phyloP scores from a whole-genome alignment of 2,888 invertebrate species.

The Pimpla rufipes region DNA sequence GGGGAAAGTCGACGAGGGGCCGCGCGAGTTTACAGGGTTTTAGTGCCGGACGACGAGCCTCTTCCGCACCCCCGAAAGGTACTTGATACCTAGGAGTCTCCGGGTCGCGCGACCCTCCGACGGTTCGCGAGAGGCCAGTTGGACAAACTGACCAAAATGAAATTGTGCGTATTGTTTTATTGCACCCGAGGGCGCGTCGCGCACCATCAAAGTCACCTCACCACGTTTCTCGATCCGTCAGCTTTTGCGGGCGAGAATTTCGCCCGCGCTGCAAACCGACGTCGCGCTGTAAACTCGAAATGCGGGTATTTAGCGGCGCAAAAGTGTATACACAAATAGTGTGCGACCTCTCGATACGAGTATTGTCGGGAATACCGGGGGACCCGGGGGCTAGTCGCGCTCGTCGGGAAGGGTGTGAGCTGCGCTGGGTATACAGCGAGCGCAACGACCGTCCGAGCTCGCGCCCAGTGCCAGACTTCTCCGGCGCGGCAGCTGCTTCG shows the following conservation, averaged over 20 bases:
- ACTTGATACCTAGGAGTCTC: constrained; percentile 44
- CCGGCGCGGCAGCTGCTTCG: constrained; percentile 75
- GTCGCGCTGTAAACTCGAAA: constrained; percentile 15
- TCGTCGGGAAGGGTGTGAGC: too few species aligned
- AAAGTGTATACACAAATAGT: constrained; percentile 6
- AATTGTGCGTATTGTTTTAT: constrained; percentile 65
- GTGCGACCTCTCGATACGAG: not conserved
- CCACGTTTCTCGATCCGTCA: too few species aligned
- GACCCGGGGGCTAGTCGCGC: too few species aligned
- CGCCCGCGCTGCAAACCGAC: not conserved
- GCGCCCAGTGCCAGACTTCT: constrained; percentile 52
- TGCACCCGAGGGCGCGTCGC: constrained; percentile 49
- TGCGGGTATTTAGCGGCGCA: not conserved
- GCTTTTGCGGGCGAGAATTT: constrained; percentile 20
- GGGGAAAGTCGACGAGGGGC: constrained; percentile 73
- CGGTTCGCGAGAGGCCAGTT: constrained; percentile 56
- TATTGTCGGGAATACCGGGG: too few species aligned
- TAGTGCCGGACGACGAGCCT: constrained; percentile 26
- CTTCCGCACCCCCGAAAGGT: constrained; percentile 16
- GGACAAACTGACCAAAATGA: constrained; percentile 65
- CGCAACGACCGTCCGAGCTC: constrained; percentile 64
- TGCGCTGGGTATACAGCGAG: constrained; percentile 59
- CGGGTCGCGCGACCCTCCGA: constrained; percentile 41
- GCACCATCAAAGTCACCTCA: constrained; percentile 60
- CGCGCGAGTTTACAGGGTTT: constrained; percentile 63